Conservation (phyloP, 2,888 invertebrate genomes). For the Anorthoa munda region DNA sequence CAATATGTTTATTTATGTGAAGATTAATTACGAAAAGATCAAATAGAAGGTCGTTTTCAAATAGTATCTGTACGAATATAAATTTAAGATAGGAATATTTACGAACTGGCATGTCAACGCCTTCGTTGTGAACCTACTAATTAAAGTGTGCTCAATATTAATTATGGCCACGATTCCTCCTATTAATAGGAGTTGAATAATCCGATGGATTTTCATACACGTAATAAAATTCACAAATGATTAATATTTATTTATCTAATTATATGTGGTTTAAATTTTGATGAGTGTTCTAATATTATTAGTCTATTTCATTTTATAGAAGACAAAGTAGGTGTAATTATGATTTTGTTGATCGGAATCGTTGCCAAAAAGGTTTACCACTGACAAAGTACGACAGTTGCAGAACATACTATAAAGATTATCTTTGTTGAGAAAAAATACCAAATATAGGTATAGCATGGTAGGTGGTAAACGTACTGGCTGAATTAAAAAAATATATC, state of each 20-base stretch:
- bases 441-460: neutral
- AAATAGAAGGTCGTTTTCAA: slow-evolving; percentile 61
- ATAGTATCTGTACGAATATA: slow-evolving; percentile 60
- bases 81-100: slow-evolving; percentile 67
- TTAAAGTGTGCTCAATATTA: slow-evolving; percentile 66
- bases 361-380: no score
- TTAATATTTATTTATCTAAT: slow-evolving; percentile 63
- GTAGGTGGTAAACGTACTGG: neutral
- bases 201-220: slow-evolving; percentile 40
- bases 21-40: slow-evolving; percentile 67
- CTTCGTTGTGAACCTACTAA: slow-evolving; percentile 64
- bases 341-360: neutral
- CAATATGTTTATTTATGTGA: slow-evolving; percentile 59
- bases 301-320: slow-evolving; percentile 6
- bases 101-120: slow-evolving; percentile 68
- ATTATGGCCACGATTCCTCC: slow-evolving; percentile 58
- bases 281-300: slow-evolving; percentile 22
- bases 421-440: neutral
- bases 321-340: neutral
- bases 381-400: neutral
- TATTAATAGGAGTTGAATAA: slow-evolving; percentile 53
- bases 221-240: slow-evolving; percentile 47
- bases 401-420: neutral
- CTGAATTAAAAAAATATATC: neutral
- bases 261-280: slow-evolving; percentile 40